Percentiles rank a stretch among this genome's conserved stretches.
Evolutionary conservation across 1,140 invertebrate genomes (phyloP).

Genomic region (Drosophila parvula): DNA sequence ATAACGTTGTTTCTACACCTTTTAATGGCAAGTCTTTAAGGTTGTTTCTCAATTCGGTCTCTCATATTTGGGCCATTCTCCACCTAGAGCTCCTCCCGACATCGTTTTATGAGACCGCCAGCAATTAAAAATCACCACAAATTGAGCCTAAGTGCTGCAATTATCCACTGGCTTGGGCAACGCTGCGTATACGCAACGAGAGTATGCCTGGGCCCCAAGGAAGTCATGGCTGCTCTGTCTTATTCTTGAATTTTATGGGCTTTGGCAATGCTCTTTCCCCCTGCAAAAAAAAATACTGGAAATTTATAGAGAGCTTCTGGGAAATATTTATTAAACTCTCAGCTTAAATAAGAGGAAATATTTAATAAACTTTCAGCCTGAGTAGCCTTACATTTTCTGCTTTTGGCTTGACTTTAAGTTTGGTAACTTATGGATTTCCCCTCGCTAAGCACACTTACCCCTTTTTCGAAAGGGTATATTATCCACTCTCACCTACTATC

Average conservation of each 20-base stretch:
- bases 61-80: constrained; percentile 6
- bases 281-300: no score
- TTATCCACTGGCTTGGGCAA: constrained; percentile 48
- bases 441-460: neutral
- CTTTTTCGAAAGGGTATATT: neutral
- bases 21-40: no score
- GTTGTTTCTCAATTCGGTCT: neutral
- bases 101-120: constrained; percentile 10
- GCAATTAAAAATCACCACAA: constrained; percentile 50
- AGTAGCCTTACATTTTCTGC: no score
- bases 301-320: neutral
- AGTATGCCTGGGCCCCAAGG: neutral
- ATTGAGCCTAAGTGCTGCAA: constrained; percentile 53
- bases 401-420: neutral
- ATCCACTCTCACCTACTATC: neutral
- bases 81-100: neutral
- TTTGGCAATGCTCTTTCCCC: neutral
- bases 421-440: neutral
- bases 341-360: rapidly evolving
- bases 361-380: neutral
- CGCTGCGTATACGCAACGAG: constrained; percentile 58
- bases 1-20: no score
- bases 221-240: constrained; percentile 7
- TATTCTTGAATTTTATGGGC: neutral
- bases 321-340: neutral